A percentile compares a stretch with the other conserved stretches of the same genome.
Conservation (phyloP, 2,113 vertebrate genomes). For the Oenanthe oenanthe region DNA sequence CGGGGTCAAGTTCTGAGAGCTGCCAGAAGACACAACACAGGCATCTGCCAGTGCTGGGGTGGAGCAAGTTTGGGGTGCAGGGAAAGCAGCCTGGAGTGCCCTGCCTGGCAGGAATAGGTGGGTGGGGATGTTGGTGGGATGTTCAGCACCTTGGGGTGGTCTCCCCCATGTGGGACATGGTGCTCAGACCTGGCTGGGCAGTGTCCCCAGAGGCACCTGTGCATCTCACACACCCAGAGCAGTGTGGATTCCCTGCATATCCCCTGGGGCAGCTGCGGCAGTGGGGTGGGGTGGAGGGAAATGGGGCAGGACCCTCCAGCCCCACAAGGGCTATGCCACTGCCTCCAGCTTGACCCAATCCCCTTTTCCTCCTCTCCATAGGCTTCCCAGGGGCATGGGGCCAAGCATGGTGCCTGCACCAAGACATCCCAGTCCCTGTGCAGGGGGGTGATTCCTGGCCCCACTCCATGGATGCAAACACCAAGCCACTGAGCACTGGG, state of each 20-base stretch:
- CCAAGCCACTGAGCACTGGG: rapidly evolving
- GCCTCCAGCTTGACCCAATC: background rate
- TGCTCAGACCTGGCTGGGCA: background rate
- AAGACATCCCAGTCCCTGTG: rapidly evolving
- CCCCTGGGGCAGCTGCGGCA: background rate
- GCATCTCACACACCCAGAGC: background rate
- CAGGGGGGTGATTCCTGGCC: background rate
- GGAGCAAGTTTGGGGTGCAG: background rate
- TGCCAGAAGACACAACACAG: slow-evolving; percentile 41
- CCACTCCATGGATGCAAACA: background rate
- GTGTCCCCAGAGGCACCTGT: background rate
- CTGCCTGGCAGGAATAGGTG: background rate
- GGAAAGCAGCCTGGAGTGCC: background rate
- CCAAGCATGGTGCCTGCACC: rapidly evolving
- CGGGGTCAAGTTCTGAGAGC: slow-evolving; percentile 15
- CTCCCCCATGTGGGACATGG: rapidly evolving
- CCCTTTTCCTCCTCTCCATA: background rate
- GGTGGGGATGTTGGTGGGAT: rapidly evolving
- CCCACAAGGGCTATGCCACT: too few species aligned
- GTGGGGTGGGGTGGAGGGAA: background rate
- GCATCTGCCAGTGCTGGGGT: background rate
- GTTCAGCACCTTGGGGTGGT: rapidly evolving
- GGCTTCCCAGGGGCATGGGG: rapidly evolving
- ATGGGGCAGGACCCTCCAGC: background rate
- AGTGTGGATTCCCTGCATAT: background rate